phyloP scores from a whole-genome alignment of 2,113 vertebrate genomes.

The Anarrhichthys ocellatus region DNA sequence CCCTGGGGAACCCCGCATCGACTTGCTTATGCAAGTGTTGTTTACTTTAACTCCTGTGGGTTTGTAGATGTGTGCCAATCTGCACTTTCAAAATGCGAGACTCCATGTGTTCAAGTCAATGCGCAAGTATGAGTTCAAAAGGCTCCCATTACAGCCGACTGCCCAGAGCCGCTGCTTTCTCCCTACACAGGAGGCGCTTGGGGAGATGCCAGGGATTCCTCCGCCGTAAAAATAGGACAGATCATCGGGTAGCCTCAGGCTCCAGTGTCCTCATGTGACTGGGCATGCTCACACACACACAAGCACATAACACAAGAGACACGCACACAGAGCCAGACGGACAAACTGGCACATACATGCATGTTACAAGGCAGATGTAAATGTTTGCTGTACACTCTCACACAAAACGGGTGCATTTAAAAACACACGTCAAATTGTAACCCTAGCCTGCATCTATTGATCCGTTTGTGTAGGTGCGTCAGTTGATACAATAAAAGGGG shows the following conservation, averaged over 20 bases:
- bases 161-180: conserved; percentile 61
- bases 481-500: background rate
- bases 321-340: background rate
- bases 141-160: conserved; percentile 72
- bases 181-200: conserved; percentile 51
- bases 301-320: background rate
- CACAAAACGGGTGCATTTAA: background rate
- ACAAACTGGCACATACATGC: background rate
- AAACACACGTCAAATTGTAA: background rate
- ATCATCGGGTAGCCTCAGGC: conserved; percentile 66
- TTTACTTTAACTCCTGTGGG: conserved; percentile 48
- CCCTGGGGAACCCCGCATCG: conserved; percentile 18
- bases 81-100: conserved; percentile 31
- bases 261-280: conserved; percentile 75
- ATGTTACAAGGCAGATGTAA: background rate
- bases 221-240: conserved; percentile 79
- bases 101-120: conserved; percentile 1
- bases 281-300: background rate
- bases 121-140: conserved; percentile 35
- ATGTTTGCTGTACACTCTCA: background rate
- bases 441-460: background rate
- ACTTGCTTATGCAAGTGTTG: conserved; percentile 46
- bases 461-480: background rate
- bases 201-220: conserved; percentile 70
- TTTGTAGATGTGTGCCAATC: background rate